Base-by-base conservation (phyloP, 2,888 invertebrate genomes). In the Drosophila algonquin region DNA sequence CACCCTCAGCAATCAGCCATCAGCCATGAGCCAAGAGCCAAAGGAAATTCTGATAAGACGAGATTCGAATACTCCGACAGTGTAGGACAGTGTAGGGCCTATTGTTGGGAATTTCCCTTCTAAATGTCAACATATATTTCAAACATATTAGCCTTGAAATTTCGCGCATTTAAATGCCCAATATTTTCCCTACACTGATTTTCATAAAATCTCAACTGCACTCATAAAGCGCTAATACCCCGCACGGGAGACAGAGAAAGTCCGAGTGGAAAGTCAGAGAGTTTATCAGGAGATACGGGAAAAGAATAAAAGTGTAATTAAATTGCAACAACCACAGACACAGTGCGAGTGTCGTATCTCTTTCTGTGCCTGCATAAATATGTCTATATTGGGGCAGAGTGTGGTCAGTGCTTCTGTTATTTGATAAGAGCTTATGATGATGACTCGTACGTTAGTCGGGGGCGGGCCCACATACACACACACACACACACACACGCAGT, bases 371-470 rank as follows among this genome's bases (percentile, higher is more conserved):
- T 53, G 35, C 16, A 47, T 54, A 30, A 24, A 51, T 46, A 55
- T 63, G 44, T 64, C 32, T 63, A 27, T 56, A 58, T 48, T 47
- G 52, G 44, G 67, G 60, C 73, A 56, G 71, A 80, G 76, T 40
- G 24, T 24, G 24, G 4, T 24, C 14, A 80, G 76, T 78, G 76
- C 74, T 54, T 51, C 74, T 69, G 70, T 65, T 77, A 70, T 79
- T 71, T 73, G 79, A 76, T 82, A 82, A 78, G 64, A 63, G 84
- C 73, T 79, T 75, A 79, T 81, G 73, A 72, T 65, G 71, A 88
- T 84, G 75, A 52, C 57, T 74, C 44, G 61, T 65, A 81, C 87
- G 79, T 79, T 69, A 59, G 70, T 48, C 68, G 45, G 64, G 46
- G 47, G 64, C 56, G 50, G 57, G 69, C 57, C 58, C 7, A 8